Conservation (phyloP, 2,888 invertebrate species). For the Drosophila atripex region DNA sequence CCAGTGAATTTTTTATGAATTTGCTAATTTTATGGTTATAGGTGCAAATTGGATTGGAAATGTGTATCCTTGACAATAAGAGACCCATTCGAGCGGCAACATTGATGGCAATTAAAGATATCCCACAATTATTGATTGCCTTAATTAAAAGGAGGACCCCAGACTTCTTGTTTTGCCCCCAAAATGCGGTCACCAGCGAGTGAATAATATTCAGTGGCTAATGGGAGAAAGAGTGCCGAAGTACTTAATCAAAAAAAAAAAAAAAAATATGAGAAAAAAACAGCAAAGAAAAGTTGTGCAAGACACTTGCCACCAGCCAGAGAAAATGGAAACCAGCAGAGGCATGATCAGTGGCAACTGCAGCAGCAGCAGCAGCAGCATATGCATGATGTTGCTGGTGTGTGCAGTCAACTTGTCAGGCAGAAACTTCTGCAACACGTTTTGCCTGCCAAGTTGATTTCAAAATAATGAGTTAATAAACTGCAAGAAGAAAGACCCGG, state of each 20-base stretch:
- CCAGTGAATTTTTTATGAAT: constrained; percentile 12
- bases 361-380: constrained; percentile 11
- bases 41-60: constrained; percentile 14
- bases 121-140: constrained; percentile 61
- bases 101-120: constrained; percentile 47
- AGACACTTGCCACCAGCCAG: constrained; percentile 17
- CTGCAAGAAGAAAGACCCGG: constrained; percentile 46
- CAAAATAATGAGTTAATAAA: constrained; percentile 75
- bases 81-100: background rate
- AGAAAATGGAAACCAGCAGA: constrained; percentile 3
- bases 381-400: constrained; percentile 7
- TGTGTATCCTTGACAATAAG: background rate
- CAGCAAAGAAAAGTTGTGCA: constrained; percentile 46
- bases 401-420: constrained; percentile 46
- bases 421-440: constrained; percentile 54
- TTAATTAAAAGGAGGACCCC: constrained; percentile 54
- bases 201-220: constrained; percentile 56
- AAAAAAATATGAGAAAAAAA: constrained; percentile 4
- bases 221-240: constrained; percentile 58
- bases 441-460: constrained; percentile 64
- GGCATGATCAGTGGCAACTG: background rate
- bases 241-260: constrained; percentile 55
- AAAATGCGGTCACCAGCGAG: constrained; percentile 34
- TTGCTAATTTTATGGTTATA: constrained; percentile 16
- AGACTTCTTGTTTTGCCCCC: constrained; percentile 21